Conservation (phyloP, 2,797 vertebrate genomes). For the Danio aesculapii region DNA sequence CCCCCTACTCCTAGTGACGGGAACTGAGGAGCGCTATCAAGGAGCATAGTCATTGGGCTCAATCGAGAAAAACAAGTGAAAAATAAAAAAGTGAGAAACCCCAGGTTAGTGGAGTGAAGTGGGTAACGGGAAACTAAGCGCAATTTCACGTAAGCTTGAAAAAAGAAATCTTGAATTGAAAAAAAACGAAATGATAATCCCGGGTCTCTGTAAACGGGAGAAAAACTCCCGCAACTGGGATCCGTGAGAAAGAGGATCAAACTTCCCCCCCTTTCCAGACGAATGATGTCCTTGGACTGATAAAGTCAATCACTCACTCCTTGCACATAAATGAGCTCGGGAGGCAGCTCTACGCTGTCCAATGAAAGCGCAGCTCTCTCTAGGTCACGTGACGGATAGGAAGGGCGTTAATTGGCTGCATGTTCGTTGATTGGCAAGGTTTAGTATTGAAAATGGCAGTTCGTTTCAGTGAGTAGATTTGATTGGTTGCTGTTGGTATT, state of each 20-base stretch:
- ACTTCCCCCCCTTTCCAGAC: slow-evolving; percentile 88
- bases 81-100: slow-evolving; percentile 67
- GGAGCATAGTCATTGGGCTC: slow-evolving; percentile 92
- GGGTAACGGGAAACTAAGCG: slow-evolving; percentile 66
- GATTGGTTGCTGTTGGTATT: slow-evolving; percentile 84
- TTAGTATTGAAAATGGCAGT: slow-evolving; percentile 88
- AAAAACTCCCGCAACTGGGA: slow-evolving; percentile 82
- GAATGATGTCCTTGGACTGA: slow-evolving; percentile 97
- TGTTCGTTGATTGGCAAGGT: slow-evolving; percentile 85
- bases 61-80: slow-evolving; percentile 52
- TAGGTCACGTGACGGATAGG: slow-evolving; percentile 82
- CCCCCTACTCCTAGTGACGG: slow-evolving; percentile 94
- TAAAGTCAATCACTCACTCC: slow-evolving; percentile 96
- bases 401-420: slow-evolving; percentile 83
- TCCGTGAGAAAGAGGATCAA: slow-evolving; percentile 87
- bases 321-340: slow-evolving; percentile 93
- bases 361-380: slow-evolving; percentile 82
- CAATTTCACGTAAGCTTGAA: slow-evolving; percentile 66
- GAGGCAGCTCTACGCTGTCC: slow-evolving; percentile 86
- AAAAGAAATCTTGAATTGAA: slow-evolving; percentile 65
- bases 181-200: slow-evolving; percentile 74
- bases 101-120: slow-evolving; percentile 78
- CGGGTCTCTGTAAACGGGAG: slow-evolving; percentile 74
- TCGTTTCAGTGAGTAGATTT: slow-evolving; percentile 78
- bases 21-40: slow-evolving; percentile 97